Evolutionary conservation across 2,888 invertebrate genomes (phyloP), one percentile per base, ranked within the genome.

Genomic region (Podabrus alpinus): DNA sequence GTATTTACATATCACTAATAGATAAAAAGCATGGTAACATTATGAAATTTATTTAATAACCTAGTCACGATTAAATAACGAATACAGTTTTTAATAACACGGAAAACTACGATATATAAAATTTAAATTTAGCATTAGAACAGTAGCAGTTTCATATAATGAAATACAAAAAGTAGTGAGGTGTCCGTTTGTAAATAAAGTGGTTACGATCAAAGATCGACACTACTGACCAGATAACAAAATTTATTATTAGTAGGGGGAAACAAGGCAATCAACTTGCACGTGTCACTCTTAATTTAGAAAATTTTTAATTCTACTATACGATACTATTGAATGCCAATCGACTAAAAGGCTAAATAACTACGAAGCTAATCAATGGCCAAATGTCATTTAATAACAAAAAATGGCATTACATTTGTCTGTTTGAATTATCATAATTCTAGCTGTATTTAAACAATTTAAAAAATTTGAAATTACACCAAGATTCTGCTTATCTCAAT

Each of bases 191-290:
- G 45, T 45, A 45, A 45, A 45, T 45, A 45, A 45, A 45, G 45
- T 45, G 45, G 45, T 13, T 45, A 45, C 45, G 45, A 45, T 64
- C 62, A 64, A 64, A 64, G 62, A 64, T 64, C 62, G 62, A 17
- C 16, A 64, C 19, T 19, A 11, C 21, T 64, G 17, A 15, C 17
- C 17, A 64, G 62, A 64, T 64, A 64, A 64, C 62, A 19, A n/a
- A 61, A 61, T 15, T 19, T 64, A 64, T 64, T 64, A 64, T 19
- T 64, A 64, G 62, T 64, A 64, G 62, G 62, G 21, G 62, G 15
- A 71, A n/a, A 66, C 71, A 71, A 71, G 71, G 71, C 45, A 29
- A 71, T 71, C 71, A 66, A 71, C 64, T 66, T 21, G 15, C 71
- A 71, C 71, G 25, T 69, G 66, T 72, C 60, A 68, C 16, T 19